Base-by-base conservation (phyloP, 2,113 vertebrate genomes). In the Chloropsis cyanopogon region DNA sequence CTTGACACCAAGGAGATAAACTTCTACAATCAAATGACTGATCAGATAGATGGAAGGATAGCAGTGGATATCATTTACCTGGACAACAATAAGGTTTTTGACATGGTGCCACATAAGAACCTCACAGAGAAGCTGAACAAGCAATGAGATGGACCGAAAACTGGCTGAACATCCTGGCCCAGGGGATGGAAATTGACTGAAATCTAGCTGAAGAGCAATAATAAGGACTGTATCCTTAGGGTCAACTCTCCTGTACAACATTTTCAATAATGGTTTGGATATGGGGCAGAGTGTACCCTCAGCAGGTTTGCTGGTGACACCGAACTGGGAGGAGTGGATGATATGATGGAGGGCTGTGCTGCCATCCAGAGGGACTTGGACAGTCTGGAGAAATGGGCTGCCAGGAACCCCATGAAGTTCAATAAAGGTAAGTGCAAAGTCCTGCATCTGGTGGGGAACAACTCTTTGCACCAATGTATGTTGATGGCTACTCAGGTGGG, bases 291-390 rank as follows among this genome's bases (percentile, higher is more conserved):
- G 11, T 9, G 12, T 18, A 82, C 14, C 11, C 25, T 41, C 44
- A 50, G 31, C 25, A 85, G 29, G 8, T 85, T 42, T 75, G 42
- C 70, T 75, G 35, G 22, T 69, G 46, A 37, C 49, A 64, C 16
- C 12, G 12, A 61, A 65, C 41, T 8, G 19, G 24, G 12, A 64
- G 14, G 29, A 66, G 31, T 20, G 17, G 37, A 10, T 50, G 9
- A n/a, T 22, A 7, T 0, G 4, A 12, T 26, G 19, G 52, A 11
- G 5, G 4, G 15, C 17, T 54, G 18, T 1, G 6, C 28, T 82
- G 54, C 33, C 35, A 35, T 28, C 21, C 37, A 60, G 44, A 70
- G 10, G 16, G 21, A 65, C 21, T 37, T 42, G 0, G 4, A 39
- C 33, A 60, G 20, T 23, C 41, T 91, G 50, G 29, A 94, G 50